Base-by-base conservation (phyloP, 2,888 invertebrate species). In the Tinea trinotella region DNA sequence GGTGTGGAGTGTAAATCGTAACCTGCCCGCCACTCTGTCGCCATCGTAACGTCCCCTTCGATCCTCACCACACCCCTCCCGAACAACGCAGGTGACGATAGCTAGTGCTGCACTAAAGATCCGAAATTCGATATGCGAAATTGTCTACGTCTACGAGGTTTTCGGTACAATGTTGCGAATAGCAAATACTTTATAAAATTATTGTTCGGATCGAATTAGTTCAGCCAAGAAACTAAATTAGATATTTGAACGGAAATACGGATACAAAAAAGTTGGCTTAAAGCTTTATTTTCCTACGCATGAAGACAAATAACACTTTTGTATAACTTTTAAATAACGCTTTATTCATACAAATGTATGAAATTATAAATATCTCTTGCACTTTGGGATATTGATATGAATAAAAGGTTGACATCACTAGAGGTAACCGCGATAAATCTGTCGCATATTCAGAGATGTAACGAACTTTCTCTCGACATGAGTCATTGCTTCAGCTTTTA, bases 361-460 rank as follows among this genome's bases (percentile, higher is more conserved):
- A n/a, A n/a, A n/a, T n/a, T n/a, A n/a, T n/a, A n/a, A n/a, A n/a
- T n/a, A n/a, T n/a, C n/a, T n/a, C n/a, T n/a, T n/a, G n/a, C n/a
- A 30, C 7, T 9, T 30, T 30, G 9, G 34, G 9, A 30, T 30
- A 9, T 30, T 9, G 7, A n/a, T n/a, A n/a, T n/a, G n/a, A n/a
- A 12, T 5, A 22, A 12, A 13, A 40, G 13, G 2, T 12, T 40
- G 40, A 52, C 52, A 20, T 36, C 53, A 36, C 53, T 53, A 53
- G 12, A 35, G 19, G 20, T 19, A 71, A 74, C 73, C 73, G 63
- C 83, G 76, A 84, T 85, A 85, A 85, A 85, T 85, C 84, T 83
- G 84, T 83, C 84, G 80, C 79, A 79, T 83, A 83, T 85, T 85
- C 84, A 83, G 77, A 82, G 78, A 79, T 79, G 83, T 81, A 83